phyloP scores from a whole-genome alignment of 2,113 vertebrate genomes.

The Falco punctatus region DNA sequence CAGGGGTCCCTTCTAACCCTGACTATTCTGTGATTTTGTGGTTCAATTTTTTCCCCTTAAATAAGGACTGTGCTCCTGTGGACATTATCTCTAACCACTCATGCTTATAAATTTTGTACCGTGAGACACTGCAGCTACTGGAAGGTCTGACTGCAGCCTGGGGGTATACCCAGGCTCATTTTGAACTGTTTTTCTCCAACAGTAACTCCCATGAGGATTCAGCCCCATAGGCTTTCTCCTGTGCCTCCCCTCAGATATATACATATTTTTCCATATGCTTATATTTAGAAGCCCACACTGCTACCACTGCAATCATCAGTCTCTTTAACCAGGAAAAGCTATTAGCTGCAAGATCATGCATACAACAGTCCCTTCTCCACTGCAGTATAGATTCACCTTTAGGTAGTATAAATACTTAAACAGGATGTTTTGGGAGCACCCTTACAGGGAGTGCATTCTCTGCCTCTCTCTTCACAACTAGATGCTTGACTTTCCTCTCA shows the following conservation, averaged over 20 bases:
- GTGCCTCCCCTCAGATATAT: not conserved
- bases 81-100: not conserved
- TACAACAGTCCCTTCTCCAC: not conserved
- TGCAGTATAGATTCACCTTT: not conserved
- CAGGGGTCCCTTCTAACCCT: too few species aligned
- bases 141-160: not conserved
- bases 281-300: not conserved
- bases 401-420: not conserved
- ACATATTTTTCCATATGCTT: not conserved
- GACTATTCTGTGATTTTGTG: too few species aligned
- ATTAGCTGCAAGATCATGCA: not conserved
- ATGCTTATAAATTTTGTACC: not conserved
- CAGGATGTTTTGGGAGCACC: not conserved
- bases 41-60: not conserved
- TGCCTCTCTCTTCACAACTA: not conserved
- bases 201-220: not conserved
- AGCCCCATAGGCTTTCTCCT: not conserved
- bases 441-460: not conserved
- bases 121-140: not conserved
- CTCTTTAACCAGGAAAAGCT: not conserved
- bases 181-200: not conserved
- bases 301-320: not conserved
- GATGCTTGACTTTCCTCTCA: not conserved
- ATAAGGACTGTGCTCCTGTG: rapidly evolving
- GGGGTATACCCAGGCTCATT: not conserved